phyloP scores from a whole-genome alignment of 1,140 invertebrate species.

The Drosophila punjabiensis region DNA sequence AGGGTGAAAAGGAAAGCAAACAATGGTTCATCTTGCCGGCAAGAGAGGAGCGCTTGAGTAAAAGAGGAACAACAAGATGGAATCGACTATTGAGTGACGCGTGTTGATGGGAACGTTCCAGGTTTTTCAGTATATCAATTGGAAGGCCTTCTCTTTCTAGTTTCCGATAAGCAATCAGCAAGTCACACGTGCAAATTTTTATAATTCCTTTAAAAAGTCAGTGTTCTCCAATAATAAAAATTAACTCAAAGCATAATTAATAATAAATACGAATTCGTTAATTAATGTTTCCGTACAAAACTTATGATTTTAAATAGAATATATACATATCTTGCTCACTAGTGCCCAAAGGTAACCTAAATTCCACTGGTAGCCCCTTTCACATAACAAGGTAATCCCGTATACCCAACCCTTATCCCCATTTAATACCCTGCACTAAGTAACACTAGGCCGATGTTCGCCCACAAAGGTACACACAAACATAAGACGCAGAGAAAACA shows the following conservation, averaged over 20 bases:
- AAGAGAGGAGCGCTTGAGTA: background rate
- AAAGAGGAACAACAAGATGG: background rate
- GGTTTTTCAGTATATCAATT: background rate
- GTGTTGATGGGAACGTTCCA: background rate
- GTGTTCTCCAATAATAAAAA: background rate
- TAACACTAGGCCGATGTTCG: conserved; percentile 52
- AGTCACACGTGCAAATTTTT: background rate
- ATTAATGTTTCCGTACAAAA: background rate
- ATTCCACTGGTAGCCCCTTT: conserved; percentile 6
- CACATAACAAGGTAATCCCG: background rate
- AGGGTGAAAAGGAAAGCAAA: conserved; percentile 17
- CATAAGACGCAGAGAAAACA: conserved; percentile 35
- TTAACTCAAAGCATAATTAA: too few species aligned
- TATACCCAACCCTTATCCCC: conserved; percentile 19
- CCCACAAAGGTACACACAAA: conserved; percentile 44
- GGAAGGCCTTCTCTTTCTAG: background rate
- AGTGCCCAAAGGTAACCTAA: conserved; percentile 4
- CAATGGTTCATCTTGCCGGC: background rate
- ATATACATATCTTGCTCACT: background rate
- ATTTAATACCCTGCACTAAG: conserved; percentile 41
- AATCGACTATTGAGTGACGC: conserved; percentile 4
- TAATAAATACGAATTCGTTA: too few species aligned
- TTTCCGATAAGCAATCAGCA: background rate
- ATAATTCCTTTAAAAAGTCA: background rate
- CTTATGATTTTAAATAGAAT: too few species aligned